phyloP scores from a whole-genome alignment of 2,888 invertebrate genomes.

The Drosophila histrio region DNA sequence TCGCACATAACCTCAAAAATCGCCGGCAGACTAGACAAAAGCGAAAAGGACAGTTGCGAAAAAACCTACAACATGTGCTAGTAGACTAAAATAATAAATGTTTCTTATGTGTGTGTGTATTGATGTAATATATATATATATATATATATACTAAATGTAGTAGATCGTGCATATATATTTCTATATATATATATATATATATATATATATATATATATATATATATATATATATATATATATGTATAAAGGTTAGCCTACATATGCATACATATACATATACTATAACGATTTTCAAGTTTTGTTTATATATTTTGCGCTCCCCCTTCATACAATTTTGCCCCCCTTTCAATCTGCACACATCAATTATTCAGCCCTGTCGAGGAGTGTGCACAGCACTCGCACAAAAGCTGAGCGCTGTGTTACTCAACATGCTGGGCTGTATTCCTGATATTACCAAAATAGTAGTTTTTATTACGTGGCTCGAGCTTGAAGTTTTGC shows the following conservation, averaged over 20 bases:
- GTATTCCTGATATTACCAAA: conserved; percentile 24
- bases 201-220: conserved; percentile 19
- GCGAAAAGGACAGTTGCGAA: not conserved
- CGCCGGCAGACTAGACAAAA: not conserved
- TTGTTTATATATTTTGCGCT: not conserved
- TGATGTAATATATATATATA: conserved; percentile 71
- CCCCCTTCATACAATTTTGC: not conserved
- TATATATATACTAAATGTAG: conserved; percentile 33
- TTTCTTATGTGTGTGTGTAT: conserved; percentile 73
- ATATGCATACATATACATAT: not conserved
- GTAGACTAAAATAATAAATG: conserved; percentile 43
- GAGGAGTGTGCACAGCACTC: not conserved
- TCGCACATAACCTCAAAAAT: conserved; percentile 25
- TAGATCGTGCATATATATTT: conserved; percentile 3
- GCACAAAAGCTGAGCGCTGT: conserved; percentile 49
- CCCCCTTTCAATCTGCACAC: no score
- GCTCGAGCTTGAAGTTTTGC: conserved; percentile 50
- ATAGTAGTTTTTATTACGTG: conserved; percentile 23
- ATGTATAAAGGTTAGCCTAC: conserved; percentile 1
- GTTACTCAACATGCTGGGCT: conserved; percentile 27
- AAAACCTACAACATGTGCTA: conserved; percentile 18
- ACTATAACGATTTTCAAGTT: not conserved
- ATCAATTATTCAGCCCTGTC: not conserved
- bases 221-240: conserved; percentile 30
- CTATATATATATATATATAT: conserved; percentile 6